Evolutionary conservation across 37 sponge, comb jelly and placozoan genomes (phyloP), one percentile per base, ranked within the genome.

Genomic region (Axinella damicornis): DNA sequence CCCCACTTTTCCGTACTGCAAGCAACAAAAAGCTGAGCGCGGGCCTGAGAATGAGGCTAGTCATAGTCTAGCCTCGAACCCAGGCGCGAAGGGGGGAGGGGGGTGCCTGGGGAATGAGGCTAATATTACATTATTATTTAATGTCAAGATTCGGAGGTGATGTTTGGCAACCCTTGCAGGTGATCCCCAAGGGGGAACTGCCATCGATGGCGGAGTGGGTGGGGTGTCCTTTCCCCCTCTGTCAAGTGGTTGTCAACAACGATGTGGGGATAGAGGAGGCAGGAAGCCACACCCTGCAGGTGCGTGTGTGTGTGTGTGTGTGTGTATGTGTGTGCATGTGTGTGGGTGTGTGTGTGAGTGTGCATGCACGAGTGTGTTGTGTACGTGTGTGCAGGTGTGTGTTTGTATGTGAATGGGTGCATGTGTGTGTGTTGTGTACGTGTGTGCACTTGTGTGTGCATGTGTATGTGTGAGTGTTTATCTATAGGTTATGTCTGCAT

Each of bases 221-320:
- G 63, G 70, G 37, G 34, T 57, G 57, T 32, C 32, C 27, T 5
- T 13, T 53, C 16, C 87, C 92, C 57, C 79, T 91, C 69, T 86
- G 83, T 52, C 69, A 59, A 20, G 17, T 91, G 13, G 21, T 32
- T 27, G 63, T 72, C 11, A 62, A 56, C 30, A 30, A 79, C 31
- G 57, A 57, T n/a, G 57, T 54, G 30, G 34, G 28, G 19, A 82
- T 87, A 36, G 86, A 91, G 34, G 77, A 85, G 69, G 65, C 81
- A 55, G 91, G 91, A 27, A 61, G 70, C 37, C 86, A 66, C 54
- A 91, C 86, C n/a, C 77, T 91, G 21, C 91, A 85, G 81, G 91
- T 88, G 17, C 37, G 56, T 53, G 54, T 19, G 37, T 36, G 31
- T 28, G 32, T 55, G 57, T 56, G 34, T 34, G 30, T 31, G 57